Conservation (phyloP, 2,113 vertebrate species). For the Paramisgurnus dabryanus region DNA sequence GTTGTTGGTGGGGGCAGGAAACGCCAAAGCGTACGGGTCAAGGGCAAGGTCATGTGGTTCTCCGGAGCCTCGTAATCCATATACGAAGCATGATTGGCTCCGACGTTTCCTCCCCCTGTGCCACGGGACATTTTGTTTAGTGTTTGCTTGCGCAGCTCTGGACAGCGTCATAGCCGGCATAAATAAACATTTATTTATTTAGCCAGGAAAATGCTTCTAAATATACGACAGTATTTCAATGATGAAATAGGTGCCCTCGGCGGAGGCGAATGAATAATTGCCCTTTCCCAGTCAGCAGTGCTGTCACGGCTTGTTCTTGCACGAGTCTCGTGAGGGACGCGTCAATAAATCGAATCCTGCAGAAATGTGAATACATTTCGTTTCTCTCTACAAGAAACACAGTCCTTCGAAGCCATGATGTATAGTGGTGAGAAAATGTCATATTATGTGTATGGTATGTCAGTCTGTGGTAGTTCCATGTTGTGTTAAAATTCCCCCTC, state of each 20-base stretch:
- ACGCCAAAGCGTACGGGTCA: slow-evolving; percentile 46
- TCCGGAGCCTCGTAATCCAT: slow-evolving; percentile 48
- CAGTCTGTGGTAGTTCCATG: not conserved
- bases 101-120: slow-evolving; percentile 11
- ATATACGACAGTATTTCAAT: slow-evolving; percentile 9
- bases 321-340: not conserved
- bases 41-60: slow-evolving; percentile 53
- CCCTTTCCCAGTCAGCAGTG: slow-evolving; percentile 3
- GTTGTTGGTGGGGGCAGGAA: slow-evolving; percentile 51
- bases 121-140: slow-evolving; percentile 45
- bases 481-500: not conserved
- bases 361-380: slow-evolving; percentile 10
- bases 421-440: not conserved
- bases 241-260: not conserved
- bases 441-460: not conserved
- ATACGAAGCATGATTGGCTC: slow-evolving; percentile 39
- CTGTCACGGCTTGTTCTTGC: slow-evolving; percentile 4
- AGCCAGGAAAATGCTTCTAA: not conserved
- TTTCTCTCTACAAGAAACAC: not conserved
- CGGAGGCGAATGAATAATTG: slow-evolving; percentile 26
- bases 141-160: slow-evolving; percentile 13
- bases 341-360: slow-evolving; percentile 21
- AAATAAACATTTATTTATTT: slow-evolving; percentile 28
- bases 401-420: not conserved
- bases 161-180: not conserved